Conservation (phyloP, 1,140 invertebrate species). For the Brachionus koreanus region DNA sequence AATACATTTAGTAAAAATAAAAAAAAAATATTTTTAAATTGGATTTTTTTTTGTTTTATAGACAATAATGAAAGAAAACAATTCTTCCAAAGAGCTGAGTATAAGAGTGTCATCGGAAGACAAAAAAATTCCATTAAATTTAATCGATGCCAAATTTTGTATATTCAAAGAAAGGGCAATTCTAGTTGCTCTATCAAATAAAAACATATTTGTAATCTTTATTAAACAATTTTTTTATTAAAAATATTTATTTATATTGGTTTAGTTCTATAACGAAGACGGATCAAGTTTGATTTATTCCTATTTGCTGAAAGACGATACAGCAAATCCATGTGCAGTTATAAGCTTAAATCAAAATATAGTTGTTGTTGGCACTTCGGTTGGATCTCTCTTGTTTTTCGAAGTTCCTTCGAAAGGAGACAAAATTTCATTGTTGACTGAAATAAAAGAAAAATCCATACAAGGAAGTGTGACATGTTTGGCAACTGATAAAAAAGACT, state of each 20-base stretch:
- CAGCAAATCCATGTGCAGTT: background rate
- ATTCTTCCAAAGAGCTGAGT: background rate
- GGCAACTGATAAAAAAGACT: background rate
- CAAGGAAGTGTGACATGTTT: background rate
- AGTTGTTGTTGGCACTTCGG: background rate
- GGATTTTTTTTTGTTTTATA: background rate
- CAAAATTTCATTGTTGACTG: background rate
- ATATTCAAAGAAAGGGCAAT: background rate
- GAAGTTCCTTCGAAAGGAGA: background rate
- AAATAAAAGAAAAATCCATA: background rate
- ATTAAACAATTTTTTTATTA: background rate
- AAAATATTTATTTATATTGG: background rate
- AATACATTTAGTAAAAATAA: background rate
- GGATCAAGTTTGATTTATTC: background rate
- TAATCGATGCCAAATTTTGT: background rate
- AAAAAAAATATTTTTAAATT: background rate
- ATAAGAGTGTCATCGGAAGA: background rate
- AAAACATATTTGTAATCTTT: slow-evolving; percentile 19
- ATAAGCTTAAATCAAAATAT: background rate
- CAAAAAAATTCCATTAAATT: background rate
- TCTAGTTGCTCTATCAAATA: background rate
- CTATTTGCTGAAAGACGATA: background rate
- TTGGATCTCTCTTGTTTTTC: background rate
- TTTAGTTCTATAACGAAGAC: slow-evolving; percentile 19
- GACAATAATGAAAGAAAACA: background rate